phyloP scores from a whole-genome alignment of 2,888 invertebrate species.

The Schizotus pectinicornis region DNA sequence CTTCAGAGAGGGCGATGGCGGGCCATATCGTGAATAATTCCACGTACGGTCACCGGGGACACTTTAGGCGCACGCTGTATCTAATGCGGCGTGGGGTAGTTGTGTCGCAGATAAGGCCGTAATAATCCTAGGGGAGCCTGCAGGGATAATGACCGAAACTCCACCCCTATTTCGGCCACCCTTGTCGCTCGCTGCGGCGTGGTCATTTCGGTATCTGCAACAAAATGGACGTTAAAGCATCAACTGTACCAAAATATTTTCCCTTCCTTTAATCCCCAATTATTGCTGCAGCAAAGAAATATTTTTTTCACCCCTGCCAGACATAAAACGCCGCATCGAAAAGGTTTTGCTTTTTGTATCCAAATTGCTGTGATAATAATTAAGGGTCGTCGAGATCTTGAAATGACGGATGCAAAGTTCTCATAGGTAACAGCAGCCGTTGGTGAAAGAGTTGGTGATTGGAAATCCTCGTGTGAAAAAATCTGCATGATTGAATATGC shows the following conservation, averaged over 20 bases:
- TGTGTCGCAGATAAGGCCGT: conserved; percentile 31
- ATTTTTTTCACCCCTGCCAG: too few species aligned
- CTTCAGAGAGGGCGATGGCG: conserved; percentile 19
- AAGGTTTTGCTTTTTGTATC: background rate
- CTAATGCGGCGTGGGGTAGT: conserved; percentile 24
- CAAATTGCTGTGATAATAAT: background rate
- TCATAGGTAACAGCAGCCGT: background rate
- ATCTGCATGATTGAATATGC: conserved; percentile 40
- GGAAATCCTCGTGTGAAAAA: conserved; percentile 43
- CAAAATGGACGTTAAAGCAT: conserved; percentile 32
- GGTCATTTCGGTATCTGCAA: conserved; percentile 31
- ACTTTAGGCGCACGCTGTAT: conserved; percentile 33
- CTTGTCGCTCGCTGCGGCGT: conserved; percentile 1
- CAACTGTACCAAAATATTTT: too few species aligned
- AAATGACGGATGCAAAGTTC: background rate
- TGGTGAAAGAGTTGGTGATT: background rate
- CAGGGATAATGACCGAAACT: conserved; percentile 28
- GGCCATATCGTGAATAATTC: conserved; percentile 30
- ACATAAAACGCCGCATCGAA: too few species aligned
- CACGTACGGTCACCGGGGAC: conserved; percentile 37
- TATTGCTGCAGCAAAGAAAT: too few species aligned
- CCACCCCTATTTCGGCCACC: conserved; percentile 22
- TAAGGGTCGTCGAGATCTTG: too few species aligned
- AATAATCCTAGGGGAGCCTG: conserved; percentile 32
- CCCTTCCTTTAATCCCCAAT: too few species aligned